Evolutionary conservation across 2,797 vertebrate species (phyloP), one percentile per base, ranked within the genome.

Genomic region (Sebastes hubbsi): DNA sequence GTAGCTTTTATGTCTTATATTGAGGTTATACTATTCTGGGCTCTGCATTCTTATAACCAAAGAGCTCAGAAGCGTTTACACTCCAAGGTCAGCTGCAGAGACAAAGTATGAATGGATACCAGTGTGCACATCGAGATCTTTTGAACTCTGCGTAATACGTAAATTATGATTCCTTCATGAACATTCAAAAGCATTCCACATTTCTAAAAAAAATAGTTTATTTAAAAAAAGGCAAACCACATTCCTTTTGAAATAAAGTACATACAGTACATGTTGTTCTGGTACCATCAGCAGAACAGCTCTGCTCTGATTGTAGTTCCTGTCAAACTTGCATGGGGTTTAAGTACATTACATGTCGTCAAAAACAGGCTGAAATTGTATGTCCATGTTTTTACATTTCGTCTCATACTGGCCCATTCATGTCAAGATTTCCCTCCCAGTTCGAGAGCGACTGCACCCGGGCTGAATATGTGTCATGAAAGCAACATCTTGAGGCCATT

Each of bases 401-500:
- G 4, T 71, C 49, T 66, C 27, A 60, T 12, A 14, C 7, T 20
- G 34, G 13, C 24, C 6, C 59, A 20, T 30, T 76, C 67, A 30
- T 24, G 60, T 66, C 49, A 61, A 55, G 32, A 34, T 52, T 42
- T 75, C 59, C 66, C 65, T 70, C 67, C 70, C 61, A 32, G 72
- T 88, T 56, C 66, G 36, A 72, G 14, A 66, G 30, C 11, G 62
- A 55, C 72, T 29, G 32, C 46, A 29, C 60, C 25, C n/a, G 34
- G 46, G 29, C 54, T 64, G 42, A 76, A 18, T 77, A 8, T 55
- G 46, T 79, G 70, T 77, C 79, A 77, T 29, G 52, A 71, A 79
- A 77, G 73, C 76, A 62, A 61, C 71, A 86, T 80, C 83, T 87
- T 32, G 25, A 71, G 84, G 78, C 78, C 63, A 49, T 81, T 78